Evolutionary conservation across 2,797 vertebrate species (phyloP), one percentile per base, ranked within the genome.

Genomic region (Cheirogaleus major): DNA sequence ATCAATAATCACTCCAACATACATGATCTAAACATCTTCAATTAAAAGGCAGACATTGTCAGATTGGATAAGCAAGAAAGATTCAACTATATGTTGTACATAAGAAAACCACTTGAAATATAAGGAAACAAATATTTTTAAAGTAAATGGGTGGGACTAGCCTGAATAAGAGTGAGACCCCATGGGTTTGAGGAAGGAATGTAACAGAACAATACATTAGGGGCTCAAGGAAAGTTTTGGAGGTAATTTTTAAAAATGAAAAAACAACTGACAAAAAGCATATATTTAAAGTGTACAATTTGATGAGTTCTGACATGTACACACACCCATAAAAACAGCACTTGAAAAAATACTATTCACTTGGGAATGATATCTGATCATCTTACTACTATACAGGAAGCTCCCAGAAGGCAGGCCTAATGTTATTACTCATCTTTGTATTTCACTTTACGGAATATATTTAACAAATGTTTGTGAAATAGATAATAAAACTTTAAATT

Each of bases 371-470:
- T 30, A 50, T 35, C 25, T 73, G 32, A 67, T 85, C 43, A 61
- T n/a, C 20, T 72, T 67, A 91, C 25, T 55, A 79, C 35, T 27
- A 32, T 35, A 80, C 20, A 79, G 7, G 57, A 67, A 25, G 55
- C 55, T 25, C 55, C 23, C 55, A 57, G 23, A 57, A 57, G 55
- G 59, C 25, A 80, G 50, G 27, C 2, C 61, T 43, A 65, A 70
- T 91, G 30, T 75, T 70, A 55, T 69, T 84, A 89, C 27, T 92
- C 73, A 63, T 89, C 52, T 80, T 73, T 81, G 43, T 81, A 85
- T 57, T 93, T 91, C 50, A 32, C 50, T 76, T 80, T 59, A 94
- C 10, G 84, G 59, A 92, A 48, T 48, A 69, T 89, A 61, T 57
- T 89, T 78, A 92, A 85, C 18, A 38, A 7, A 59, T 69, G 22